These are phyloP conservation scores for Papilio aristodemus DNA, from an alignment of 1,140 invertebrate species.

Conservation along the genomic window DNA sequence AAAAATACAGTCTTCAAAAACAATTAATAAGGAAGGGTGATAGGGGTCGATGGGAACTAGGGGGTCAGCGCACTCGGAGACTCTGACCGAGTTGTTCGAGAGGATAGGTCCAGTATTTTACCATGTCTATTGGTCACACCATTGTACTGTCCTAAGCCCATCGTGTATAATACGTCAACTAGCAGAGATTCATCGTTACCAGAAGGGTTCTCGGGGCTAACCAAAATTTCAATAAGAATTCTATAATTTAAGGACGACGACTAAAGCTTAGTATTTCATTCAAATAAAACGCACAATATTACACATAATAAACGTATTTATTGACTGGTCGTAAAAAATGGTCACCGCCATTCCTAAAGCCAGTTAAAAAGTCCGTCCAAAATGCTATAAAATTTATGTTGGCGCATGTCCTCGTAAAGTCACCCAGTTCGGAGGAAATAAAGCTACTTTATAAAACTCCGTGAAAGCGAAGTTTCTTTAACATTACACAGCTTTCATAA, in stretches of 20 bases:
- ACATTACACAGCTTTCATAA: slow-evolving; percentile 38
- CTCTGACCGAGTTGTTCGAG: neutral
- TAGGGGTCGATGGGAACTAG: no score
- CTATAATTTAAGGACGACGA: neutral
- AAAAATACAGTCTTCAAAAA: no score
- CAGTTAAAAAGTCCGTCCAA: slow-evolving; percentile 54
- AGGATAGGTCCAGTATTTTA: neutral
- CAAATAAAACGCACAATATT: slow-evolving; percentile 28
- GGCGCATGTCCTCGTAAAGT: slow-evolving; percentile 58
- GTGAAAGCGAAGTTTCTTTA: slow-evolving; percentile 46
- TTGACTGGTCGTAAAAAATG: slow-evolving; percentile 50
- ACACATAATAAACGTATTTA: slow-evolving; percentile 36
- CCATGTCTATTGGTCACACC: no score
- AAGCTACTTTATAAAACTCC: slow-evolving; percentile 53
- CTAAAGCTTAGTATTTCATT: slow-evolving; percentile 19
- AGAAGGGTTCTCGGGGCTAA: slow-evolving; percentile 7
- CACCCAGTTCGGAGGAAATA: slow-evolving; percentile 46
- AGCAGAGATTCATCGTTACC: slow-evolving; percentile 28
- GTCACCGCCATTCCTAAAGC: slow-evolving; percentile 50
- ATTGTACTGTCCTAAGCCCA: no score
- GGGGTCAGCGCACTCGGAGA: no score
- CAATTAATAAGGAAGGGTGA: no score
- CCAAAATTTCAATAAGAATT: no score
- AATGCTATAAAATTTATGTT: slow-evolving; percentile 67
- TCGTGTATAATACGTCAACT: slow-evolving; percentile 32